Conservation (phyloP, 2,113 vertebrate genomes). For the Ascaphus truei region DNA sequence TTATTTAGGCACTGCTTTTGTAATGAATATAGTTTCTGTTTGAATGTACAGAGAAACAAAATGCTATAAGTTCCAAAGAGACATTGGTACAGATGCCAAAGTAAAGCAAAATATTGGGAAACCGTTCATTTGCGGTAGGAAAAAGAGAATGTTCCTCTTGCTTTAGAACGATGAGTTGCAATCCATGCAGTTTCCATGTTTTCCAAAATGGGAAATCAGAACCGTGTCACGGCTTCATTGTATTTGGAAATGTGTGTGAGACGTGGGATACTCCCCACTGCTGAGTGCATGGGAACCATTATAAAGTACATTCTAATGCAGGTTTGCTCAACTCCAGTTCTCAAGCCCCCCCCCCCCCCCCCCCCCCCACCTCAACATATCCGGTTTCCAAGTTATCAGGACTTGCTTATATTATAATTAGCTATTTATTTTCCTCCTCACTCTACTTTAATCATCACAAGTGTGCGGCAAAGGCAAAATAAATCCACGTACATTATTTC, state of each 20-base stretch:
- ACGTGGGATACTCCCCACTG: background rate
- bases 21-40: conserved; percentile 29
- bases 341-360: no score
- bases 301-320: no score
- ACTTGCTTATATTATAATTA: no score
- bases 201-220: background rate
- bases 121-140: conserved; percentile 25
- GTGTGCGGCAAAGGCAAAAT: no score
- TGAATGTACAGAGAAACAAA: conserved; percentile 15
- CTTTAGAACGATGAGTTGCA: background rate
- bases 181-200: conserved; percentile 1
- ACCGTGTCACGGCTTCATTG: no score
- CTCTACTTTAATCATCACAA: no score
- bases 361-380: no score
- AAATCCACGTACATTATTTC: no score
- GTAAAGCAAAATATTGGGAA: conserved; percentile 25
- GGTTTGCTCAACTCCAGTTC: no score
- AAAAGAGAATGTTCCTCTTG: conserved; percentile 12
- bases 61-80: conserved; percentile 15
- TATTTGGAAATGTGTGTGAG: background rate
- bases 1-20: background rate
- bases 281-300: no score
- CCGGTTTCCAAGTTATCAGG: no score
- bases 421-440: no score
- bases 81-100: background rate